A percentile compares a stretch with the other conserved stretches of the same genome.
Conservation (phyloP, 1,140 invertebrate genomes). For the Arctopsyche grandis region DNA sequence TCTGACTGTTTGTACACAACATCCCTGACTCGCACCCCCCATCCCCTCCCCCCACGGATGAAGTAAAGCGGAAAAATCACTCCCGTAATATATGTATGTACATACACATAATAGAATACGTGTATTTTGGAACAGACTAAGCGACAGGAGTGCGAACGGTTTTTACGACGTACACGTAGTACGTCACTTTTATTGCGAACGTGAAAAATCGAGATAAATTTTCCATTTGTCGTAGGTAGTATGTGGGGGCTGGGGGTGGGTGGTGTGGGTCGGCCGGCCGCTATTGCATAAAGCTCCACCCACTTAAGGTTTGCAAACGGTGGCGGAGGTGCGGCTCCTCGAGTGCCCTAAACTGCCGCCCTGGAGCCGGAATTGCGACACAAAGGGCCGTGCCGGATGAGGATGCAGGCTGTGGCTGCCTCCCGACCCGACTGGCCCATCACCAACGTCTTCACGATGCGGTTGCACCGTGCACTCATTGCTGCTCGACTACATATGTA, state of each 20-base stretch:
- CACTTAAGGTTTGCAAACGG: constrained; percentile 23
- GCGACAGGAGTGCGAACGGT: neutral
- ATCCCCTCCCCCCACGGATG: neutral
- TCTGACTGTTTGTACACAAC: too few species aligned
- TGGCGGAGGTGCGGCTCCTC: constrained; percentile 8
- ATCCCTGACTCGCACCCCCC: neutral
- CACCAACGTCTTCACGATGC: neutral
- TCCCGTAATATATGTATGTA: neutral
- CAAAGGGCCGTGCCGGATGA: neutral
- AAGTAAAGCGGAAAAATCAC: constrained; percentile 20
- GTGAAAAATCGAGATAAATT: constrained; percentile 33
- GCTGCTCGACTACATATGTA: constrained; percentile 16
- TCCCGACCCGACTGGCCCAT: neutral
- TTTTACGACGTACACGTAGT: neutral
- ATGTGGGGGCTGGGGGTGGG: too few species aligned
- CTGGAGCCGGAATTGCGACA: neutral
- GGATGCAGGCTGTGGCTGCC: neutral
- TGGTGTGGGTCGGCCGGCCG: too few species aligned
- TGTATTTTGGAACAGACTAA: neutral
- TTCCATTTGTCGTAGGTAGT: constrained; percentile 35
- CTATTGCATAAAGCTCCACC: constrained; percentile 1
- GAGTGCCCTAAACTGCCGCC: constrained; percentile 26
- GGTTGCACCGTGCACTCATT: neutral
- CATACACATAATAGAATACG: neutral
- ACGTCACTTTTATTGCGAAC: constrained; percentile 10